Evolutionary conservation across 2,888 invertebrate genomes (phyloP), one percentile per base, ranked within the genome.

Genomic region (Drosophila merina): DNA sequence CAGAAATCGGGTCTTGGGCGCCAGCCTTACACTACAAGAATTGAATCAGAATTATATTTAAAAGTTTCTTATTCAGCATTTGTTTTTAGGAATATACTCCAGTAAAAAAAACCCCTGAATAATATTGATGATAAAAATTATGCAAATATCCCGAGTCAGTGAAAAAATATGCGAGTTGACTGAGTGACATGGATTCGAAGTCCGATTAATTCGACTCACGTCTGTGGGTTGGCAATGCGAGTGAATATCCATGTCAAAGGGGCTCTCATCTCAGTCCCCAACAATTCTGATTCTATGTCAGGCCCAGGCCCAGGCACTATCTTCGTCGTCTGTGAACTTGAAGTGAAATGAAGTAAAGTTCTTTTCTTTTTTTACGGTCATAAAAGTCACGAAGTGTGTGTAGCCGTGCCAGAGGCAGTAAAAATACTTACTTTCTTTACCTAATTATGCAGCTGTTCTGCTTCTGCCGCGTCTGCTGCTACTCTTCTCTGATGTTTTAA

Each of bases 121-220:
- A 8, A 25, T 44, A 25, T 44, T 1, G 10, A 25, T 44, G 10
- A 44, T 5, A 25, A 8, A 7, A 25, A 9, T 4, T 25, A 36
- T 31, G 8, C 14, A n/a, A n/a, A 10, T 58, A 44, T 60, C 31
- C 26, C 60, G 8, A 14, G 40, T 20, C 0, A 36, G 60, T 59
- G 62, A 36, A 38, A 26, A 36, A 25, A 8, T 12, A 30, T 12
- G 44, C n/a, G 36, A 45, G 45, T 38, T 26, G 38, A 26, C n/a
- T 88, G 76, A 83, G 79, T 85, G 89, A 86, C 88, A 89, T 82
- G 88, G 87, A 85, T 90, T 77, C 80, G 80, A 79, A 80, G 78
- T 75, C 79, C 85, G 79, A 87, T 81, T 86, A 81, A 88, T 86
- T 70, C 86, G 57, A 63, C 64, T 72, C 82, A 81, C 88, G 82